Evolutionary conservation across 2,113 vertebrate genomes (phyloP).

Genomic region (Boleophthalmus pectinirostris): DNA sequence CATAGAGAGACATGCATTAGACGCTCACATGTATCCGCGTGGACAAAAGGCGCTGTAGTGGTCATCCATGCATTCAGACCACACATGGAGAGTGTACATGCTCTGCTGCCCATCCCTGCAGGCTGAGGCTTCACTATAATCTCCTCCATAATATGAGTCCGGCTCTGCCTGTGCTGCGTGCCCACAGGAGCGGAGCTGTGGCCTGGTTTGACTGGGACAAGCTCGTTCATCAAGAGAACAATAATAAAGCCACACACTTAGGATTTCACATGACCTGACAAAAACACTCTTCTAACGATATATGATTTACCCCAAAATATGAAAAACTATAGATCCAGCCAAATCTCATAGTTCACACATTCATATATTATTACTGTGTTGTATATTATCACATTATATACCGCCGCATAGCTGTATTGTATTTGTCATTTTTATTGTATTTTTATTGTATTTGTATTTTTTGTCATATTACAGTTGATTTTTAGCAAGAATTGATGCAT

Average conservation of each 20-base stretch:
- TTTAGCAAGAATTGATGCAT: too few species aligned
- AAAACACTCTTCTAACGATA: neutral
- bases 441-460: too few species aligned
- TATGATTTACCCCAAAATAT: neutral
- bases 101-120: constrained; percentile 15
- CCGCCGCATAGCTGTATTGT: too few species aligned
- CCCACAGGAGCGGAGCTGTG: constrained; percentile 47
- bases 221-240: constrained; percentile 30
- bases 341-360: too few species aligned
- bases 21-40: constrained; percentile 35
- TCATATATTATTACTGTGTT: too few species aligned
- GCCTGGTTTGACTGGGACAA: constrained; percentile 46
- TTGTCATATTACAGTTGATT: neutral
- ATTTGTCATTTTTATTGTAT: too few species aligned
- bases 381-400: too few species aligned
- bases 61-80: constrained; percentile 39
- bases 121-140: constrained; percentile 42
- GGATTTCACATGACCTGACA: neutral
- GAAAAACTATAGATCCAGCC: too few species aligned
- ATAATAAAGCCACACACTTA: neutral
- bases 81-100: constrained; percentile 32
- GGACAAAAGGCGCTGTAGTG: constrained; percentile 38
- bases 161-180: constrained; percentile 37
- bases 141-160: constrained; percentile 54
- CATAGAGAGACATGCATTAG: constrained; percentile 10